Percentiles rank a stretch among this genome's conserved stretches.
Evolutionary conservation across 2,888 invertebrate species (phyloP).

Genomic region (Chirona hameri): DNA sequence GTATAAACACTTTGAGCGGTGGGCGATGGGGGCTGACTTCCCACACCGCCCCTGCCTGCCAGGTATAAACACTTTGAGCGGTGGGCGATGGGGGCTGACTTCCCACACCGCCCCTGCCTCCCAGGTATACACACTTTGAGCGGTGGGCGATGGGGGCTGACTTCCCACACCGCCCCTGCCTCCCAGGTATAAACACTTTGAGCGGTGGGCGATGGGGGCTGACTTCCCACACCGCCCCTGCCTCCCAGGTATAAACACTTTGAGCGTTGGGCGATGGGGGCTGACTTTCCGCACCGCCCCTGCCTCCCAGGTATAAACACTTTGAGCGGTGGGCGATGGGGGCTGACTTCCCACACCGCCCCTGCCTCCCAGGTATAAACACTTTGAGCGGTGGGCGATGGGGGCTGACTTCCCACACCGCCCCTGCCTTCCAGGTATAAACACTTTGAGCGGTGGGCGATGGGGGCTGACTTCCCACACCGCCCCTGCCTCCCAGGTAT

Average conservation of each 20-base stretch:
- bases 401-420: constrained; percentile 41
- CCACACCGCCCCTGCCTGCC: too few species aligned
- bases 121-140: too few species aligned
- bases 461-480: constrained; percentile 41
- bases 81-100: constrained; percentile 41
- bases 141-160: constrained; percentile 41
- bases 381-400: constrained; percentile 42
- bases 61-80: constrained; percentile 42
- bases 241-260: too few species aligned
- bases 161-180: too few species aligned
- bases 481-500: too few species aligned
- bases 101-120: too few species aligned
- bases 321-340: constrained; percentile 42
- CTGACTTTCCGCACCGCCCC: constrained; percentile 41
- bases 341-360: constrained; percentile 40
- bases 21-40: constrained; percentile 41
- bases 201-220: constrained; percentile 41
- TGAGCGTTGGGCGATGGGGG: constrained; percentile 41
- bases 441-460: constrained; percentile 42
- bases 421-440: too few species aligned
- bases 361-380: too few species aligned
- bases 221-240: constrained; percentile 41
- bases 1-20: constrained; percentile 42
- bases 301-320: too few species aligned
- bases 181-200: too few species aligned